phyloP scores from a whole-genome alignment of 2,888 invertebrate genomes.

The Nasonovia ribisnigri region DNA sequence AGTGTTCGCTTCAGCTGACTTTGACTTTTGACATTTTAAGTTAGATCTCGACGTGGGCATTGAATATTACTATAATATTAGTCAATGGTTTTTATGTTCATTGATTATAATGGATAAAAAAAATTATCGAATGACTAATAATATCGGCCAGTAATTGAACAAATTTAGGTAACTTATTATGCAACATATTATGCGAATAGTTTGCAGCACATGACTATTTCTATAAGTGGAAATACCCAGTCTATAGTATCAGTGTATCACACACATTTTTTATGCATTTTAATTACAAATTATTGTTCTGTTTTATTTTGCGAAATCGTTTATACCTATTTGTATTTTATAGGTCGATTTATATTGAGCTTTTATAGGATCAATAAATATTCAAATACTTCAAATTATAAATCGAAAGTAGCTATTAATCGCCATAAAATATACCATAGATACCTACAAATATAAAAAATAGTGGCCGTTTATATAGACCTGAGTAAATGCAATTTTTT shows the following conservation, averaged over 20 bases:
- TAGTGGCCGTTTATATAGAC: not conserved
- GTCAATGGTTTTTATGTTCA: not conserved
- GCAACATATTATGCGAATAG: not conserved
- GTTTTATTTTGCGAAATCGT: not conserved
- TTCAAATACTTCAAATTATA: not conserved
- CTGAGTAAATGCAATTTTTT: not conserved
- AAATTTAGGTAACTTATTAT: not conserved
- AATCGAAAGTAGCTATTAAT: not conserved
- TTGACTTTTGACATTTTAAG: not conserved
- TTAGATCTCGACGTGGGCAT: not conserved
- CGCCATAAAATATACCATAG: too few species aligned
- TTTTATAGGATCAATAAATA: not conserved
- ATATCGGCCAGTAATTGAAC: not conserved
- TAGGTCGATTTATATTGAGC: too few species aligned
- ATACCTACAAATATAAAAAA: too few species aligned
- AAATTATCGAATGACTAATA: not conserved
- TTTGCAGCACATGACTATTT: rapidly evolving
- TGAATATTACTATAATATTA: too few species aligned
- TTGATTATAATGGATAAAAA: not conserved
- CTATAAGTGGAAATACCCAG: not conserved
- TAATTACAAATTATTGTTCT: not conserved
- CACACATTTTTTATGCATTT: not conserved
- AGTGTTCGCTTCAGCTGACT: not conserved
- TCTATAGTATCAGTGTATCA: not conserved
- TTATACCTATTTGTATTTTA: not conserved